phyloP scores from a whole-genome alignment of 1,140 invertebrate species.

The Diachasmimorpha longicaudata region DNA sequence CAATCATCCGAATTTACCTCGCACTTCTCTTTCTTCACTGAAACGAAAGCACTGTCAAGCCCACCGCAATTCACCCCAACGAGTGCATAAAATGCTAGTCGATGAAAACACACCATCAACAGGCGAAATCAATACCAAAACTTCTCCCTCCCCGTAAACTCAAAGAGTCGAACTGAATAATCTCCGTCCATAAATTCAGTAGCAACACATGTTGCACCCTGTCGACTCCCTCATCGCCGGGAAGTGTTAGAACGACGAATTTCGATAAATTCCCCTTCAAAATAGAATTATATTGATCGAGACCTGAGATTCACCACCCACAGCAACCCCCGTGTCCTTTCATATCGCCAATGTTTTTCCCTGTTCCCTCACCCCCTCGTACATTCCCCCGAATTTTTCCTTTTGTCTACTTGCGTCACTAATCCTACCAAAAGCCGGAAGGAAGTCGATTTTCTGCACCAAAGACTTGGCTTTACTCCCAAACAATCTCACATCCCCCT shows the following conservation, averaged over 20 bases:
- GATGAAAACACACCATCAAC: no score
- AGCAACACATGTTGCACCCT: neutral
- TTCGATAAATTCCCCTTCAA: neutral
- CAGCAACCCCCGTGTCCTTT: neutral
- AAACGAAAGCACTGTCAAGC: no score
- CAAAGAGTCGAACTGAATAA: no score
- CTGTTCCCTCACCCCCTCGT: neutral
- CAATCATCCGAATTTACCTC: no score
- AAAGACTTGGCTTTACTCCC: constrained; percentile 1
- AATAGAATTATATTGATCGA: neutral
- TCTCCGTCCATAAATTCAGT: neutral
- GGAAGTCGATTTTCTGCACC: constrained; percentile 1
- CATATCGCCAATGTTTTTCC: neutral
- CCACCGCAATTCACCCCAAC: no score
- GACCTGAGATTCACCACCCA: neutral
- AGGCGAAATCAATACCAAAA: no score
- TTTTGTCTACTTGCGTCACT: neutral
- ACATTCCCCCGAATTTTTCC: neutral
- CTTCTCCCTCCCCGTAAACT: no score
- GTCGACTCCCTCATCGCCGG: no score
- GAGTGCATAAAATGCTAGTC: no score
- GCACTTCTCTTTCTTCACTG: no score
- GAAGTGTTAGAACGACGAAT: neutral
- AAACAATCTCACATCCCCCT: neutral
- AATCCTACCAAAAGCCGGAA: neutral